These are phyloP conservation scores for Congeria kusceri DNA, from an alignment of 2,888 invertebrate species.

Conservation along the genomic window DNA sequence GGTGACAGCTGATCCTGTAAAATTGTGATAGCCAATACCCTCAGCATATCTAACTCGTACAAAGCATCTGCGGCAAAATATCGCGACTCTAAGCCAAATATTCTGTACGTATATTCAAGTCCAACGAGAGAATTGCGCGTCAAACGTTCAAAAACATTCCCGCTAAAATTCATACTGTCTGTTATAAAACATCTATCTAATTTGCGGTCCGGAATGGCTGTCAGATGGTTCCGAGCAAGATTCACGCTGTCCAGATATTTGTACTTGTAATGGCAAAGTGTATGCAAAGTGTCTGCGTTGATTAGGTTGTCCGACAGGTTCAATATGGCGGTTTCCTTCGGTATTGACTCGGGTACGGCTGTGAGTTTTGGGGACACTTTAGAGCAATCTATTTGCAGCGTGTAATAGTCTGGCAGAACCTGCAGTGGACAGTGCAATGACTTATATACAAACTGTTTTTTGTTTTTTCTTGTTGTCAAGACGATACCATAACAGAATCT, in stretches of 20 bases:
- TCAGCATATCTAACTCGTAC: background rate
- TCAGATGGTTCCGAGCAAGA: slow-evolving; percentile 31
- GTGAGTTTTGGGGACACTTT: too few relatives aligned
- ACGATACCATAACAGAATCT: too few relatives aligned
- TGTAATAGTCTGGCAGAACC: too few relatives aligned
- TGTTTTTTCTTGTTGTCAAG: too few relatives aligned
- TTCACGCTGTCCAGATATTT: slow-evolving; percentile 11
- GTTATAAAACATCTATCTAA: slow-evolving; percentile 13
- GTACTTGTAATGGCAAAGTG: slow-evolving; percentile 18
- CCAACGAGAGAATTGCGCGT: slow-evolving; percentile 10
- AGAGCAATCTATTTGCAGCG: too few relatives aligned
- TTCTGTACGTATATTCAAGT: slow-evolving; percentile 13
- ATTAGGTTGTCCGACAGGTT: slow-evolving; percentile 33
- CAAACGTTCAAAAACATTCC: slow-evolving; percentile 25
- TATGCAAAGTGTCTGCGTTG: slow-evolving; percentile 2
- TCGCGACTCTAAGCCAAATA: slow-evolving; percentile 29
- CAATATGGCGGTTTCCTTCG: slow-evolving; percentile 5
- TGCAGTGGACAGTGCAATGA: too few relatives aligned
- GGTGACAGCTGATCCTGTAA: slow-evolving; percentile 18
- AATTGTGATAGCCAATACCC: slow-evolving; percentile 10
- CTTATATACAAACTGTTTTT: too few relatives aligned
- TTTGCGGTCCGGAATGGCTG: background rate
- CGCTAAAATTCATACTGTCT: slow-evolving; percentile 24
- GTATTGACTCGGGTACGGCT: slow-evolving; percentile 28
- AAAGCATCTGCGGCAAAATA: slow-evolving; percentile 16